Base-by-base conservation (phyloP, 1,140 invertebrate genomes). In the Drosophila fuyamai region DNA sequence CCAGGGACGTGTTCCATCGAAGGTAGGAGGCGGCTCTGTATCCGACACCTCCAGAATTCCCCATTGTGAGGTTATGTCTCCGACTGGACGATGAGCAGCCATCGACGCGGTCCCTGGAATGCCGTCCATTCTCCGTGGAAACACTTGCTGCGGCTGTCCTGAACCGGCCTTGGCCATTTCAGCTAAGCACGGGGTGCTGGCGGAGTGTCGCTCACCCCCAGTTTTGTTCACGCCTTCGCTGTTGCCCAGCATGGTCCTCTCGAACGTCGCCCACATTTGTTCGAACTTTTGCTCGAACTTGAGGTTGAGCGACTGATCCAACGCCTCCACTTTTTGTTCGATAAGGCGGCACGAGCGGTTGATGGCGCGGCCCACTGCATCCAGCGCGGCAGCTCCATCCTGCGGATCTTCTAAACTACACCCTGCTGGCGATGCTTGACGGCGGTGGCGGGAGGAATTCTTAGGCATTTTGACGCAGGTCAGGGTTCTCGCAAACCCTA, bases 231-330 rank as follows among this genome's bases (percentile, higher is more conserved):
- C n/a, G n/a, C n/a, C n/a, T n/a, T 23, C 23, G 23, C 23, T 23
- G 29, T 32, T n/a, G 1, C 14, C 12, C 9, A 53, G 12, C 50
- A 53, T 18, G 4, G 12, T 53, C 5, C 50, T 36, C 14, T 53
- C 10, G 14, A 36, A 53, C 3, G 32, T 53, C 14, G 14, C 29
- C 50, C 29, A 53, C 29, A 53, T 16, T 18, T 36, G 29, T 16
- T 36, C 14, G 14, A 53, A 36, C 32, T 36, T 53, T 14, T 53
- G 10, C 14, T 53, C 50, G 1, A 36, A 0, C 4, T 18, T 36
- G 9, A 32, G 27, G 27, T 32, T 12, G 8, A 50, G n/a, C 27
- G 48, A 50, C 27, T 50, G 47, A 50, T 51, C 48, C 23, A 40
- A 13, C 12, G 38, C 38, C 12, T 40, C 4, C 38, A 40, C 10